Evolutionary conservation across 1,140 invertebrate genomes (phyloP).

Genomic region (Eumeta japonica): DNA sequence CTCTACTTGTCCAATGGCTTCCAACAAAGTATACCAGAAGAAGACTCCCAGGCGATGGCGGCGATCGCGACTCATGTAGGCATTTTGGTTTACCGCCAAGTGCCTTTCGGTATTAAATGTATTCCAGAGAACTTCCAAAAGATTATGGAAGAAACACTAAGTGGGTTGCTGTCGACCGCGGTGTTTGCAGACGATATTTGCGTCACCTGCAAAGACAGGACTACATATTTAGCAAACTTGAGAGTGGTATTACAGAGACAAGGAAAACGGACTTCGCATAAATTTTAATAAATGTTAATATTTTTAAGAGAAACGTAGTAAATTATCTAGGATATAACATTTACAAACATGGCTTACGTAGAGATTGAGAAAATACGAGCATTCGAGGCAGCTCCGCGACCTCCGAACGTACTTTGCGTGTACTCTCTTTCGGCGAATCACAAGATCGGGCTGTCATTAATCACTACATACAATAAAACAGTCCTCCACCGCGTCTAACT

Average conservation of each 20-base stretch:
- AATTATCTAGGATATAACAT: constrained; percentile 32
- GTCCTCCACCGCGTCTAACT: too few species aligned
- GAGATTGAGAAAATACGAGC: too few species aligned
- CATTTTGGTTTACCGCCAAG: constrained; percentile 20
- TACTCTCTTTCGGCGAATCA: too few species aligned
- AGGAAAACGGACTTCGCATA: constrained; percentile 15
- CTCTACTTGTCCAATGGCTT: constrained; percentile 20
- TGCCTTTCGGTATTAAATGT: constrained; percentile 23
- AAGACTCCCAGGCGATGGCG: constrained; percentile 19
- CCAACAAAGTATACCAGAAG: constrained; percentile 16
- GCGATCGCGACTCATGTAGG: constrained; percentile 25
- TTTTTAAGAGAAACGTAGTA: constrained; percentile 26
- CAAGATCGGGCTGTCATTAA: too few species aligned
- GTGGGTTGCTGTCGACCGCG: constrained; percentile 10
- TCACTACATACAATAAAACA: too few species aligned
- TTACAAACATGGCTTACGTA: constrained; percentile 19
- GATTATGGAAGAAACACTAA: constrained; percentile 22
- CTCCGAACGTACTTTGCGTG: too few species aligned
- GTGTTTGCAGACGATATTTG: constrained; percentile 25
- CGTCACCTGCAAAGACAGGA: constrained; percentile 12
- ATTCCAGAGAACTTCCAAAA: constrained; percentile 30
- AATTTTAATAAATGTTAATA: constrained; percentile 24
- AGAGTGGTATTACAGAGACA: constrained; percentile 12
- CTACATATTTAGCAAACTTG: constrained; percentile 15
- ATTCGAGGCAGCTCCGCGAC: too few species aligned